phyloP scores from a whole-genome alignment of 2,113 vertebrate genomes.

The Muscicapa adusta region DNA sequence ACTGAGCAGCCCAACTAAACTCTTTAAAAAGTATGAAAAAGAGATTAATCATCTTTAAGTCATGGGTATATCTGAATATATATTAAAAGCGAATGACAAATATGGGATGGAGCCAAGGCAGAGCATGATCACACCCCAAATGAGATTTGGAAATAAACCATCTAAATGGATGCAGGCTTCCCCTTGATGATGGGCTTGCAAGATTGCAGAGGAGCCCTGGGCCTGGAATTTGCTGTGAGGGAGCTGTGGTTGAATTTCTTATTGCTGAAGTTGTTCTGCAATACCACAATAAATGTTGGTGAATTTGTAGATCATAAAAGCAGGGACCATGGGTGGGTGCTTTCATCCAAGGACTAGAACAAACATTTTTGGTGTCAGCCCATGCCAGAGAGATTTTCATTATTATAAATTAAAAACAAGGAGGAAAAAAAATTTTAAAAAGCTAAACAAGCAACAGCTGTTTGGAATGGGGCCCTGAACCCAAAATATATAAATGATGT shows the following conservation, averaged over 20 bases:
- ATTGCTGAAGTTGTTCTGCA: conserved; percentile 14
- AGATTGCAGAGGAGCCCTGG: not conserved
- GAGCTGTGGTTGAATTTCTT: conserved; percentile 7
- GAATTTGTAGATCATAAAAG: conserved; percentile 3
- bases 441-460: conserved; percentile 36
- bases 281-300: not conserved
- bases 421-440: not conserved
- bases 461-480: not conserved
- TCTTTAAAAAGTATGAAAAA: not conserved
- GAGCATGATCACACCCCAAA: not conserved
- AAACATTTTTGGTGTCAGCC: conserved; percentile 2
- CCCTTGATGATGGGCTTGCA: not conserved
- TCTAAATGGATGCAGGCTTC: not conserved
- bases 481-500: not conserved
- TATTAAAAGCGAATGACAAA: not conserved
- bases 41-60: not conserved
- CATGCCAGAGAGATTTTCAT: not conserved
- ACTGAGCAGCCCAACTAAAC: not conserved
- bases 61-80: not conserved
- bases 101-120: not conserved
- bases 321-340: not conserved
- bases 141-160: not conserved
- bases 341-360: not conserved
- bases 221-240: not conserved
- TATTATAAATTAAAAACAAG: not conserved